Evolutionary conservation across 2,113 vertebrate species (phyloP), one percentile per base, ranked within the genome.

Genomic region (Phyllopteryx taeniolatus): DNA sequence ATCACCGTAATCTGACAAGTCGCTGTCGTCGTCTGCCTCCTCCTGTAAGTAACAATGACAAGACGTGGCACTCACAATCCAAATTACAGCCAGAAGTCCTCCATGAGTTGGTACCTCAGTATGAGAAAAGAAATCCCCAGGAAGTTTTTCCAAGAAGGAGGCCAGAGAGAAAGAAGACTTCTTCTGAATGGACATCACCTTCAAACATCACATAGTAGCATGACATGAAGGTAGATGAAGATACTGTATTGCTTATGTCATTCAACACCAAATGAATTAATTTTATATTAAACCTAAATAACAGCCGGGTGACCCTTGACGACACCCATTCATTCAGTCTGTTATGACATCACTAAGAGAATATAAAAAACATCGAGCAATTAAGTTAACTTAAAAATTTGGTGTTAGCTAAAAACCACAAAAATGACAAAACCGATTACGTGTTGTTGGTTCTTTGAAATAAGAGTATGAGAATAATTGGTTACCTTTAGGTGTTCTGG

Each of bases 81-180:
- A 39, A 33, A 64, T 49, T 13, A 70, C 20, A 47, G 1, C 33
- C 19, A 19, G 27, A 14, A 9, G 9, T 8, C 11, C 1, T 10
- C 4, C 1, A 31, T 44, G 2, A 5, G 8, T 17, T 46, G 54
- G 10, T 85, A 94, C 98, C 95, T 99, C 98, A 67, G 95, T 95
- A 72, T 99, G 98, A 81, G 96, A 97, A 90, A 98, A 99, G 85
- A 99, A 96, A 84, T 99, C 98, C 4, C 98, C 95, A 78, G 98
- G 97, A 79, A 99, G 93, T 84, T 91, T 94, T 86, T 99, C 98
- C 83, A 99, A 91, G 93, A 99, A 98, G 1, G 98, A 98, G 62
- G 96, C 94, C 66, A 99, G 91, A 15, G 98, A 98, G 85, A 99
- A 99, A 0, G 94, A 93, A 0, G 93, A 92, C 75, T 98, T 99